These are phyloP conservation scores for Dromococcyx pavoninus DNA, from an alignment of 2,797 vertebrate genomes.

Conservation along the genomic window DNA sequence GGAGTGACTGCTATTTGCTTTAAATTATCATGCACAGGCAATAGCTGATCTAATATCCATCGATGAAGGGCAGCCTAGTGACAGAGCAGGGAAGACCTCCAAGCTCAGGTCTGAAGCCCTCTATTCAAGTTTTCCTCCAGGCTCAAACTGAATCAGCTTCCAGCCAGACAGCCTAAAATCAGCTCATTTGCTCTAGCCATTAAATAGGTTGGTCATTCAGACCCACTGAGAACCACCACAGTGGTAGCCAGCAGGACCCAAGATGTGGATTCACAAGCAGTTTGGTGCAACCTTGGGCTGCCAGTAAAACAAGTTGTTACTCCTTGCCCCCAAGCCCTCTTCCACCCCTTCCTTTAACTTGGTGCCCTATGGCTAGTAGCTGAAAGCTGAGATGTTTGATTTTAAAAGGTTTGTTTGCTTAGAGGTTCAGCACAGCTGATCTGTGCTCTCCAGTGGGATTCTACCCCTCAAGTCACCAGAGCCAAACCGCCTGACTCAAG, in stretches of 20 bases:
- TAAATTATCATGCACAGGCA: not conserved
- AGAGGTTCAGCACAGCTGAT: not conserved
- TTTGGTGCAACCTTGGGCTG: not conserved
- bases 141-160: not conserved
- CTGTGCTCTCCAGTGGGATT: not conserved
- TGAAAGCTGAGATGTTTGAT: not conserved
- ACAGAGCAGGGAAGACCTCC: not conserved
- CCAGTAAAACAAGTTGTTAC: rapidly evolving
- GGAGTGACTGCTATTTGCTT: not conserved
- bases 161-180: not conserved
- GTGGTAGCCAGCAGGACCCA: not conserved
- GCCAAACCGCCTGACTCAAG: rapidly evolving
- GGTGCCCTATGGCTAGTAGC: not conserved
- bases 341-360: not conserved
- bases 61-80: not conserved
- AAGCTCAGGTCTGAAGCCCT: not conserved
- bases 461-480: not conserved
- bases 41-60: not conserved
- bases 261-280: not conserved
- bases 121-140: not conserved
- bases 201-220: not conserved
- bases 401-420: not conserved
- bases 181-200: not conserved
- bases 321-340: not conserved
- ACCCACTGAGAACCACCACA: not conserved